These are phyloP conservation scores for Epirrhoe tristata DNA, from an alignment of 2,888 invertebrate genomes.

Conservation along the genomic window DNA sequence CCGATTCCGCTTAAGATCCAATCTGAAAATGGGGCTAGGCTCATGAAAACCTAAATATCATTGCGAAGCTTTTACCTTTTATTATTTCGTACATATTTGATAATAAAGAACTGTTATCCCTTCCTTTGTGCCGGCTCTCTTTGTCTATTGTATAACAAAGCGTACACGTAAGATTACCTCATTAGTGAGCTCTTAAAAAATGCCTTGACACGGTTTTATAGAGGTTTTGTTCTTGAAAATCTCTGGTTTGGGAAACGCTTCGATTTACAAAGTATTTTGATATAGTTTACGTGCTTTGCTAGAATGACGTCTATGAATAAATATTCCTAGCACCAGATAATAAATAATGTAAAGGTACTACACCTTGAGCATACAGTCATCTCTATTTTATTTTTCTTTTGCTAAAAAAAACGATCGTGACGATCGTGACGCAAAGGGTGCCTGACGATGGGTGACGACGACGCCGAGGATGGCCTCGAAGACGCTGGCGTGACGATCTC, in stretches of 20 bases:
- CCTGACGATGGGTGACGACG: too few relatives aligned
- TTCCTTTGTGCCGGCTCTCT: conserved; percentile 21
- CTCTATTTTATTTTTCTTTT: too few relatives aligned
- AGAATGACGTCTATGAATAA: not conserved
- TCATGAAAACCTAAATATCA: conserved; percentile 34
- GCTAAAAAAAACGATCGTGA: too few relatives aligned
- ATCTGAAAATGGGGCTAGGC: conserved; percentile 37
- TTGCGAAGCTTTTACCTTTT: conserved; percentile 36
- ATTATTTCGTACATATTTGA: conserved; percentile 48
- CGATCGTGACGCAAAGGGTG: too few relatives aligned
- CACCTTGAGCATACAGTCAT: too few relatives aligned
- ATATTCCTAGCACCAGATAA: too few relatives aligned
- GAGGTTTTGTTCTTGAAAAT: not conserved
- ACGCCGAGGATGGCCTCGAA: too few relatives aligned
- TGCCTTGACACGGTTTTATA: conserved; percentile 33
- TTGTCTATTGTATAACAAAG: conserved; percentile 33
- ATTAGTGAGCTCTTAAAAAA: conserved; percentile 44
- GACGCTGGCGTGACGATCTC: too few relatives aligned
- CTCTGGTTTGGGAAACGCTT: conserved; percentile 6
- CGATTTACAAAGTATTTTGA: not conserved
- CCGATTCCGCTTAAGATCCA: conserved; percentile 41
- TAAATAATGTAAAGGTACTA: too few relatives aligned
- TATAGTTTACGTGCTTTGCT: not conserved
- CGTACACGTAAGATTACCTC: conserved; percentile 44
- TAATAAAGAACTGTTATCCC: conserved; percentile 47